Evolutionary conservation across 2,797 vertebrate genomes (phyloP).

Genomic region (Echiichthys vipera): DNA sequence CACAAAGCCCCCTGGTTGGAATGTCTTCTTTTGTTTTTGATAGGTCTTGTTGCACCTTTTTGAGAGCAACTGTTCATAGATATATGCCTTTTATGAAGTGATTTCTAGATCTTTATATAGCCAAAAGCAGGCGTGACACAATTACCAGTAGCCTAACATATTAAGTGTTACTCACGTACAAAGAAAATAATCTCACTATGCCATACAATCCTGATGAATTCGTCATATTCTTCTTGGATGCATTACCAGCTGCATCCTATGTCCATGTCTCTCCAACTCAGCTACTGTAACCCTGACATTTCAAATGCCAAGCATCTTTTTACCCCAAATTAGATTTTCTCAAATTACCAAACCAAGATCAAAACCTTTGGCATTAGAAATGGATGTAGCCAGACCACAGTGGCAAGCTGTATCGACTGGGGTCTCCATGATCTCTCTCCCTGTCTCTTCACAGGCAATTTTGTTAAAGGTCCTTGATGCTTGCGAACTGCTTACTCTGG

Average conservation of each 20-base stretch:
- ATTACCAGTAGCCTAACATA: neutral
- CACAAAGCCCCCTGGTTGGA: neutral
- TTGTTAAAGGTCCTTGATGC: conserved; percentile 79
- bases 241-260: conserved; percentile 26
- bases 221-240: neutral
- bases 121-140: neutral
- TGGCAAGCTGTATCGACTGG: conserved; percentile 59
- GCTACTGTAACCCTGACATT: conserved; percentile 39
- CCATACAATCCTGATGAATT: conserved; percentile 3
- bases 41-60: neutral
- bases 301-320: conserved; percentile 51
- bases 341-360: conserved; percentile 68
- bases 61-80: neutral
- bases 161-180: conserved; percentile 1
- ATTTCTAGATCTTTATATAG: neutral
- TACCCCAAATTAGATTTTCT: conserved; percentile 64
- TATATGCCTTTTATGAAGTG: neutral
- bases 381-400: conserved; percentile 60
- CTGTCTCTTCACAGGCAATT: conserved; percentile 75
- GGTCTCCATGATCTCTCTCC: conserved; percentile 66
- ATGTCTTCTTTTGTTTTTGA: neutral
- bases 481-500: conserved; percentile 75
- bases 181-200: neutral
- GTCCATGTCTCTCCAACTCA: conserved; percentile 35
- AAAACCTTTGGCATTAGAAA: conserved; percentile 72